Conservation (phyloP, 1,140 invertebrate species). For the Drosophila nikananu region DNA sequence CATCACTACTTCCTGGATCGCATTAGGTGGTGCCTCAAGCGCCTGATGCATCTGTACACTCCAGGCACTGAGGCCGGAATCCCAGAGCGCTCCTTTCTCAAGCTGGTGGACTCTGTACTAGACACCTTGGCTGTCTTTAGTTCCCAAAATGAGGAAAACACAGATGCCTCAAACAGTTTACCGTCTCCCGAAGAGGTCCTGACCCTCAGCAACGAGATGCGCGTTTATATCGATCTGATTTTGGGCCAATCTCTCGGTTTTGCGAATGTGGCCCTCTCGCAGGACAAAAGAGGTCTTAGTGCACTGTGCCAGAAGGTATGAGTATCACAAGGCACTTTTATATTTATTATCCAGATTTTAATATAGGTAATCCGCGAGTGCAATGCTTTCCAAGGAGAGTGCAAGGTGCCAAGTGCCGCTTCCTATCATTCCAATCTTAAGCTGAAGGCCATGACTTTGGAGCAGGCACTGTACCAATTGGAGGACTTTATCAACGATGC, state of each 20-base stretch:
- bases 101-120: conserved; percentile 57
- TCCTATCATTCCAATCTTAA: conserved; percentile 56
- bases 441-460: conserved; percentile 62
- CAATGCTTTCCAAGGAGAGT: conserved; percentile 68
- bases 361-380: conserved; percentile 70
- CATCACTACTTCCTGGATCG: conserved; percentile 75
- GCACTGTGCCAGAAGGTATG: conserved; percentile 81
- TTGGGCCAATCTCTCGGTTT: conserved; percentile 74
- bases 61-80: not conserved
- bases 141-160: conserved; percentile 42
- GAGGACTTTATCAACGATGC: conserved; percentile 79
- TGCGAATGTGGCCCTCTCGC: conserved; percentile 75
- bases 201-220: conserved; percentile 50
- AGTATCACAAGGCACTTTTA: not conserved
- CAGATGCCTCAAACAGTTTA: not conserved
- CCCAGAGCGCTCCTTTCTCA: conserved; percentile 57
- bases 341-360: not conserved
- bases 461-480: conserved; percentile 68
- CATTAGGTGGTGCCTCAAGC: conserved; percentile 66
- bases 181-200: conserved; percentile 18
- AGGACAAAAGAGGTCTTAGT: conserved; percentile 78
- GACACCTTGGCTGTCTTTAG: conserved; percentile 59
- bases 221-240: conserved; percentile 60
- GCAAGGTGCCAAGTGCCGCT: conserved; percentile 6
- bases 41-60: conserved; percentile 30